Conservation (phyloP, 2,113 vertebrate species). For the Oryzias javanicus region DNA sequence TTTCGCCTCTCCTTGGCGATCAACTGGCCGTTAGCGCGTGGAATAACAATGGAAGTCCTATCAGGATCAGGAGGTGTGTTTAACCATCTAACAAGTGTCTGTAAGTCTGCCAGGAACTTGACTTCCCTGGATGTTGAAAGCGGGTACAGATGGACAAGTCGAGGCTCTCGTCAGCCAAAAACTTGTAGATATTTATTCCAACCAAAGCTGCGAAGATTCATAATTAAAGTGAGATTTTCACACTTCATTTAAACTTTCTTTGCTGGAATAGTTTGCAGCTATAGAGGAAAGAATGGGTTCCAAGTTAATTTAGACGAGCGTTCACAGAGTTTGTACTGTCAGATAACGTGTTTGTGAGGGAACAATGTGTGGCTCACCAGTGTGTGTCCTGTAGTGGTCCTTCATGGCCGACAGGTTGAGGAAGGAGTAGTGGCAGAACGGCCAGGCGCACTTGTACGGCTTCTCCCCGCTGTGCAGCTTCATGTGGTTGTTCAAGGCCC, state of each 20-base stretch:
- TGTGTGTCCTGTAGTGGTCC: constrained; percentile 97
- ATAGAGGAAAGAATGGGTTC: constrained; percentile 52
- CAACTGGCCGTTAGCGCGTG: constrained; percentile 34
- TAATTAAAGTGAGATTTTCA: constrained; percentile 73
- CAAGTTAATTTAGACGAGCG: constrained; percentile 41
- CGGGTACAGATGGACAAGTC: constrained; percentile 64
- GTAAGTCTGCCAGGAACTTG: constrained; percentile 46
- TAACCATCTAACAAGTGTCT: constrained; percentile 32
- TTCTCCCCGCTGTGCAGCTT: constrained; percentile 98
- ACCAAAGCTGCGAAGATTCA: constrained; percentile 71
- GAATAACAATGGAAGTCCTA: constrained; percentile 28
- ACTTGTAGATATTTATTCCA: constrained; percentile 57
- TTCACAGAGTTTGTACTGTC: constrained; percentile 27
- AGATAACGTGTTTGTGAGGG: constrained; percentile 27
- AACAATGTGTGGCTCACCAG: constrained; percentile 79
- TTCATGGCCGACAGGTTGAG: constrained; percentile 97
- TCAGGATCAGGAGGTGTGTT: constrained; percentile 40
- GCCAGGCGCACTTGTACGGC: constrained; percentile 94
- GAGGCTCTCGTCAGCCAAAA: constrained; percentile 54
- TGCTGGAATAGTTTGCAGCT: constrained; percentile 40
- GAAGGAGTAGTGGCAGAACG: constrained; percentile 96
- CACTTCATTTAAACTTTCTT: constrained; percentile 61
- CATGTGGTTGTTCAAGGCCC: constrained; percentile 98
- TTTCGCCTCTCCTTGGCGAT: constrained; percentile 22
- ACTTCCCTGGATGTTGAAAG: constrained; percentile 61